Percentiles rank a stretch among this genome's conserved stretches.
Conservation (phyloP, 2,113 vertebrate genomes). For the Gnathonemus longibarbis region DNA sequence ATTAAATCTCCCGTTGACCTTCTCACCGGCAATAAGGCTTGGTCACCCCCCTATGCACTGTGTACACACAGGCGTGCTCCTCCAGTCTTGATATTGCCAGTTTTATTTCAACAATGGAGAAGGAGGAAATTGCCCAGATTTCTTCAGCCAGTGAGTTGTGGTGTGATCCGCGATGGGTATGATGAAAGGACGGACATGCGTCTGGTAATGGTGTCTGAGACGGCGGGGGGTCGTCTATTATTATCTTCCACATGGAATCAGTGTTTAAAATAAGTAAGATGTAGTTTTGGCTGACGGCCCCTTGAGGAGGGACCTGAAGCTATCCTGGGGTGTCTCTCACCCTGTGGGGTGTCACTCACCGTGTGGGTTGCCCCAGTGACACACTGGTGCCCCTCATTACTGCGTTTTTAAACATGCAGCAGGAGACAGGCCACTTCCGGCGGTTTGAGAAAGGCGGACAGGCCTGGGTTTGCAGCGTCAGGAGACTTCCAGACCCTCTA, state of each 20-base stretch:
- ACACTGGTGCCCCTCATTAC: not conserved
- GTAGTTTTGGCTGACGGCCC: not conserved
- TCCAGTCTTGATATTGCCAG: not conserved
- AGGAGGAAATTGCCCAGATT: not conserved
- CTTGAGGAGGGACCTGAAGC: not conserved
- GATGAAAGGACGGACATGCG: not conserved
- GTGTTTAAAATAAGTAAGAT: not conserved
- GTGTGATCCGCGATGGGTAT: not conserved
- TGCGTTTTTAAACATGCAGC: not conserved
- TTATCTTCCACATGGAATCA: not conserved
- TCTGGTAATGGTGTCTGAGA: not conserved
- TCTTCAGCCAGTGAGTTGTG: not conserved
- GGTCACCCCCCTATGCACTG: not conserved
- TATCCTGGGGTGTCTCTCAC: not conserved
- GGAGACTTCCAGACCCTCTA: not conserved
- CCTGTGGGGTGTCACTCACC: not conserved
- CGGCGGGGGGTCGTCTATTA: not conserved
- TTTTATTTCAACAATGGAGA: not conserved
- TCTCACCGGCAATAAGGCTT: not conserved
- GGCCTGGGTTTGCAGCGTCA: not conserved
- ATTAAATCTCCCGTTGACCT: not conserved
- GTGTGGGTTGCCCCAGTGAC: not conserved
- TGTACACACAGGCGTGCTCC: not conserved
- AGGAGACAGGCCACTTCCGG: not conserved
- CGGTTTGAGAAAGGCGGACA: not conserved